phyloP scores from a whole-genome alignment of 2,797 vertebrate genomes.

The Champsocephalus gunnari region DNA sequence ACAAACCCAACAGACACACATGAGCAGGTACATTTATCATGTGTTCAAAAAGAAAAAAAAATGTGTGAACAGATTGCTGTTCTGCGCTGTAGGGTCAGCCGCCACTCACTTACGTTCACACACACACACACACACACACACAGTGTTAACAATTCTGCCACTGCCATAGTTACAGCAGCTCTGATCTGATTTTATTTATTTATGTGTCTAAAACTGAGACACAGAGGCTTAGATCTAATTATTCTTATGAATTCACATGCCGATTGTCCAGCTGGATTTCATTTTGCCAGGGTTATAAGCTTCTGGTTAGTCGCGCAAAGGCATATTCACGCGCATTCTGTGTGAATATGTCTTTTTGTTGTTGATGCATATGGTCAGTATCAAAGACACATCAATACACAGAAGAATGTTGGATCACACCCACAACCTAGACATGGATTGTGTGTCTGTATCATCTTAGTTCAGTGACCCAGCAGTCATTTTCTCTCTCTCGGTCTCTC shows the following conservation, averaged over 20 bases:
- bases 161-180: conserved; percentile 41
- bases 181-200: conserved; percentile 59
- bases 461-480: conserved; percentile 69
- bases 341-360: conserved; percentile 44
- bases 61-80: conserved; percentile 71
- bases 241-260: conserved; percentile 42
- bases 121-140: conserved; percentile 10
- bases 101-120: conserved; percentile 48
- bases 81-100: conserved; percentile 65
- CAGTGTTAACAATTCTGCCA: conserved; percentile 39
- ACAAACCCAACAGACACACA: conserved; percentile 17
- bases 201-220: conserved; percentile 48
- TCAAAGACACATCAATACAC: conserved; percentile 28
- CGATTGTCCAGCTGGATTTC: conserved; percentile 52
- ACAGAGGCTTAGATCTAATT: conserved; percentile 42
- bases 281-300: conserved; percentile 30
- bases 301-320: conserved; percentile 46
- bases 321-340: background rate
- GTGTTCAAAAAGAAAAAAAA: conserved; percentile 1
- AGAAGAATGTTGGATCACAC: conserved; percentile 23
- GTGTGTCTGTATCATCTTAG: conserved; percentile 56
- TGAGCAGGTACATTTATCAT: conserved; percentile 3
- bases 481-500: conserved; percentile 48
- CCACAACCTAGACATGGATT: conserved; percentile 38
- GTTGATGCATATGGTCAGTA: conserved; percentile 25